These are phyloP conservation scores for Pachypsylla venusta DNA, from an alignment of 1,140 invertebrate genomes.

Conservation along the genomic window DNA sequence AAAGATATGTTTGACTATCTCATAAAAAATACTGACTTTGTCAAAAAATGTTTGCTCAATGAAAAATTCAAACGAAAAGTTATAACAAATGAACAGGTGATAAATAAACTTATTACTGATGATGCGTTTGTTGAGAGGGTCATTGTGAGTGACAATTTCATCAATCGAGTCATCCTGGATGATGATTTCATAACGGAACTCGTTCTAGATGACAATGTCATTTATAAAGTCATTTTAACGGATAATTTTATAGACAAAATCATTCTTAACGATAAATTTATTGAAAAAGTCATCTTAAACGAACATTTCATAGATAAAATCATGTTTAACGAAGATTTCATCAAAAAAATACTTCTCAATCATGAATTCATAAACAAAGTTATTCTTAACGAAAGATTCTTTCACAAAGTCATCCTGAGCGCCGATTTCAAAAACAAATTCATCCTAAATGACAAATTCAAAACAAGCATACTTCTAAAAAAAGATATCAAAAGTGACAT, in stretches of 20 bases:
- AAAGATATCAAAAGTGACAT: background rate
- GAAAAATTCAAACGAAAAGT: conserved; percentile 8
- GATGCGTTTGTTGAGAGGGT: background rate
- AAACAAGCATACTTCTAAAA: background rate
- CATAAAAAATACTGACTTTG: background rate
- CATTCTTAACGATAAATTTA: background rate
- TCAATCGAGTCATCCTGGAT: background rate
- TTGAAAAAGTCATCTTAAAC: background rate
- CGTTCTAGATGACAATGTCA: background rate
- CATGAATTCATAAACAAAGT: background rate
- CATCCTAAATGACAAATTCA: conserved; percentile 4
- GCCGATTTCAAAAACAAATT: conserved; percentile 1
- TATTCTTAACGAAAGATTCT: conserved; percentile 1
- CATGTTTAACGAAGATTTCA: conserved; percentile 4
- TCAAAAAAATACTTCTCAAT: conserved; percentile 1
- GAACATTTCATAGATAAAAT: background rate
- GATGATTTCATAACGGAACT: conserved; percentile 4
- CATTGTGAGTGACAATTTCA: background rate
- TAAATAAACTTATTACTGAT: background rate
- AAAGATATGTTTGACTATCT: background rate
- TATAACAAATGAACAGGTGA: conserved; percentile 4
- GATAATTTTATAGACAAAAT: conserved; percentile 5
- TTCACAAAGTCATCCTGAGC: conserved; percentile 6
- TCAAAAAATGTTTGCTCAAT: conserved; percentile 6
- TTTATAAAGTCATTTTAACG: conserved; percentile 2